Base-by-base conservation (phyloP, 2,113 vertebrate species). In the Thalassoma bifasciatum region DNA sequence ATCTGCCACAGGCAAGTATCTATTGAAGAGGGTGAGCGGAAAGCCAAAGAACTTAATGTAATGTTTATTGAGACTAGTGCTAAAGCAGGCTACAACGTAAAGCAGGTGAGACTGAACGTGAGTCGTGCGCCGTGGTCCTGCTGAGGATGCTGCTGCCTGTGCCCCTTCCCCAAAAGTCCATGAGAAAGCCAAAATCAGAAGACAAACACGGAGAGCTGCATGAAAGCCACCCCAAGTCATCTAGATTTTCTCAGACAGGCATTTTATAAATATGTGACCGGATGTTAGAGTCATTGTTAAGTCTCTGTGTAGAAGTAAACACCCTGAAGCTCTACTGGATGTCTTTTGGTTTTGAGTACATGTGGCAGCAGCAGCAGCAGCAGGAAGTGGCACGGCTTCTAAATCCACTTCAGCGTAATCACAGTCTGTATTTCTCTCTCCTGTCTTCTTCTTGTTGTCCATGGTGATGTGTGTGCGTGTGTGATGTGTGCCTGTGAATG, bases 41-140 rank as follows among this genome's bases (percentile, higher is more conserved):
- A 99, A 96, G 98, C 98, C 96, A 99, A 98, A 98, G 98, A 99
- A 94, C 95, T 99, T 93, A 99, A 96, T 94, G 98, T 99, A 93
- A 99, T 99, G 97, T 99, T 99, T 95, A 99, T 99, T 86, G 98
- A 99, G 95, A 99, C 98, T 91, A 99, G 98, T 87, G 98, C 98
- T 81, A 99, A 99, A 95, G 97, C 98, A 17, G 98, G 98, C 87
- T 99, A 99, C 94, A 99, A 99, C 26, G 98, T 99, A 64, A 99
- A 99, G 92, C 98, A 99, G 97, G 98, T 99, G 92, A 96, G 96
- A 90, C 10, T 73, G 65, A 71, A 49, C 68, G 74, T 67, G 80
- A 86, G 85, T 73, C 77, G 82, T 88, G 88, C 85, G 85, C 88
- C 66, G 77, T 38, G 5, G 9, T 75, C 85, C 62, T 65, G 85